A percentile compares a stretch with the other conserved stretches of the same genome.
These are phyloP conservation scores for Metellina segmentata DNA, from an alignment of 2,888 invertebrate species.

Conservation along the genomic window DNA sequence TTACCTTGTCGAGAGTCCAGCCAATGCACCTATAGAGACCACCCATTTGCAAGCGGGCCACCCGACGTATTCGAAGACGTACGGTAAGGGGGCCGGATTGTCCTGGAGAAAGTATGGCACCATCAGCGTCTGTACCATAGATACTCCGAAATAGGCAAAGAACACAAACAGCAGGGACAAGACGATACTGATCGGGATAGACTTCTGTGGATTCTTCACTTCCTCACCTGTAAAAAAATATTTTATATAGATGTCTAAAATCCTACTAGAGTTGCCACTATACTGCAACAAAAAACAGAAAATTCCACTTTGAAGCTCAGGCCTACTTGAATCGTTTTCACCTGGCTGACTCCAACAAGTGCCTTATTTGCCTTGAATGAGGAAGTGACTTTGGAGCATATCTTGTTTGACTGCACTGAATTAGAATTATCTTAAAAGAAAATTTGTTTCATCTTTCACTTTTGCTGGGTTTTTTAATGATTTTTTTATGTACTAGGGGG, in stretches of 20 bases:
- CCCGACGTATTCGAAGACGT: conserved; percentile 87
- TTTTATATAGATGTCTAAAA: not conserved
- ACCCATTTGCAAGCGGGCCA: conserved; percentile 90
- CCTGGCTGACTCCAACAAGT: too few species aligned
- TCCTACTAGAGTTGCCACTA: too few species aligned
- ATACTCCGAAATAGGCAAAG: conserved; percentile 93
- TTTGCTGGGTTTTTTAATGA: too few species aligned
- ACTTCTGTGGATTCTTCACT: conserved; percentile 93
- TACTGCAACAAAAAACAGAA: too few species aligned
- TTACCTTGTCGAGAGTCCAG: conserved; percentile 90
- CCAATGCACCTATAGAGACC: conserved; percentile 90
- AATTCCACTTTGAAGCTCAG: too few species aligned
- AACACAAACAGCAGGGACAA: conserved; percentile 91
- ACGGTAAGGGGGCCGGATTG: conserved; percentile 88
- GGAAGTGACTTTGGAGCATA: too few species aligned
- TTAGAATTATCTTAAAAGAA: too few species aligned
- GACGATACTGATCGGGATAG: conserved; percentile 94
- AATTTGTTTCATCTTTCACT: too few species aligned
- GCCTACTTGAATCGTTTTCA: too few species aligned
- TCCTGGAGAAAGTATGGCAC: conserved; percentile 92
- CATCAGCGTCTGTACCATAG: conserved; percentile 96
- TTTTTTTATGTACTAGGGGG: too few species aligned
- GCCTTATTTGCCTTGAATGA: too few species aligned
- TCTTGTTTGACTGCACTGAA: too few species aligned
- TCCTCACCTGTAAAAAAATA: conserved; percentile 87